Evolutionary conservation across 2,888 invertebrate species (phyloP), one percentile per base, ranked within the genome.

Genomic region (Pycnomerus fuliginosus): DNA sequence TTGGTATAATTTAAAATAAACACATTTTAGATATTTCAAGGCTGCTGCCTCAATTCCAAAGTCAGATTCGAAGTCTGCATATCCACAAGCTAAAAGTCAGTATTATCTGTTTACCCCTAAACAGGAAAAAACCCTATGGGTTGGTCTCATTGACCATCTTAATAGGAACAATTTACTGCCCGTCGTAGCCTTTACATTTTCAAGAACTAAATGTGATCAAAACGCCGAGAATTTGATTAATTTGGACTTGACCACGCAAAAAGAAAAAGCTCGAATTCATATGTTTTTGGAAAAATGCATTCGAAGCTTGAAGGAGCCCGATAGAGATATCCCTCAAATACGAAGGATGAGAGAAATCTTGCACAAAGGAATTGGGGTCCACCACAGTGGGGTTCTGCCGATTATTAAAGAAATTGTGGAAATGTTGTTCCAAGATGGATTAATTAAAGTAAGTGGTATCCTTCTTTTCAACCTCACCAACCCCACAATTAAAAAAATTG

Each of bases 331-430:
- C 36, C 98, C 98, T 0, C 99, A 99, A 78, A 83, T 89, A 12
- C 50, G 76, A 14, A 75, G 79, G 44, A 82, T 94, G 78, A 77
- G 80, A 56, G 79, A 83, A 38, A 78, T 85, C 25, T 65, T 92
- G 13, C 80, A 83, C 58, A 82, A 88, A 40, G 99, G 99, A 1
- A 88, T 99, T 48, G 99, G 97, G 0, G 87, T 99, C 2, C 99
- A 99, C 73, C 99, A 99, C 73, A 96, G 96, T 69, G 99, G 99
- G 7, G 94, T 99, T 56, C 73, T 99, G 45, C 99, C 99, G 0
- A 88, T 99, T 58, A 79, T 99, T n/a, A 99, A 98, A 68, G 99
- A 99, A 78, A 93, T 98, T 35, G 97, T 99, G 0, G 99, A 99
- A 74, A 87, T 98, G 82, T 76, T 98, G 8, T 99, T 99, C 68